Percentiles rank a stretch among this genome's conserved stretches.
These are phyloP conservation scores for Gasterosteus aculeatus DNA, from an alignment of 2,113 vertebrate species.

Conservation along the genomic window DNA sequence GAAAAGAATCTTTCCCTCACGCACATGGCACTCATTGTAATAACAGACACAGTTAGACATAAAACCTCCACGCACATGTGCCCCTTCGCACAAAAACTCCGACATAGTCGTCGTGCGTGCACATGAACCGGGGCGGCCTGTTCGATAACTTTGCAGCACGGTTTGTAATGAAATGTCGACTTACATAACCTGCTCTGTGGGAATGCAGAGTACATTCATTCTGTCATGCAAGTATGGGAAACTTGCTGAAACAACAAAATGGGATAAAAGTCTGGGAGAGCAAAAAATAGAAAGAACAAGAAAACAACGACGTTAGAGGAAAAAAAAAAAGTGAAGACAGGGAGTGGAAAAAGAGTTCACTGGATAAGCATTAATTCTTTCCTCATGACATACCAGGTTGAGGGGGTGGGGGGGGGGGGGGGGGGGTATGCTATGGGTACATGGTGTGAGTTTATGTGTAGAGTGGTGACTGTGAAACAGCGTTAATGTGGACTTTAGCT, in stretches of 20 bases:
- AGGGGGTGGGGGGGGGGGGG: slow-evolving; percentile 19
- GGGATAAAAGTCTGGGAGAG: slow-evolving; percentile 48
- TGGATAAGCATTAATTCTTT: slow-evolving; percentile 45
- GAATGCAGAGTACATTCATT: slow-evolving; percentile 55
- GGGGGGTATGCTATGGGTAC: slow-evolving; percentile 30
- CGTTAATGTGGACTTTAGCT: slow-evolving; percentile 67
- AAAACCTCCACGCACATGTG: slow-evolving; percentile 54
- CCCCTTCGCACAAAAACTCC: slow-evolving; percentile 37
- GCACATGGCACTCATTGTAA: slow-evolving; percentile 66
- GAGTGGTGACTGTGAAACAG: slow-evolving; percentile 57
- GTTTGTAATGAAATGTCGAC: slow-evolving; percentile 59
- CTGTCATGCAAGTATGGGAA: slow-evolving; percentile 70
- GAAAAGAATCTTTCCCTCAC: slow-evolving; percentile 81
- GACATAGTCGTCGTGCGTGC: slow-evolving; percentile 24
- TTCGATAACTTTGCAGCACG: slow-evolving; percentile 29
- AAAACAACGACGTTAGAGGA: slow-evolving; percentile 40
- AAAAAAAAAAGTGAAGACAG: slow-evolving; percentile 15
- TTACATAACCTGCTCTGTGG: slow-evolving; percentile 61
- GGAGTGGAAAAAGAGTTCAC: slow-evolving; percentile 46
- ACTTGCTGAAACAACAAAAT: slow-evolving; percentile 68
- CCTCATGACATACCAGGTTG: slow-evolving; percentile 27
- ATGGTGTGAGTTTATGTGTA: slow-evolving; percentile 52
- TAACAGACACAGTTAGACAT: slow-evolving; percentile 67
- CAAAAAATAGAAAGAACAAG: slow-evolving; percentile 57
- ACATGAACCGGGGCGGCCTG: slow-evolving; percentile 33